Evolutionary conservation across 1,140 invertebrate genomes (phyloP).

Genomic region (Medauroidea extradentata): DNA sequence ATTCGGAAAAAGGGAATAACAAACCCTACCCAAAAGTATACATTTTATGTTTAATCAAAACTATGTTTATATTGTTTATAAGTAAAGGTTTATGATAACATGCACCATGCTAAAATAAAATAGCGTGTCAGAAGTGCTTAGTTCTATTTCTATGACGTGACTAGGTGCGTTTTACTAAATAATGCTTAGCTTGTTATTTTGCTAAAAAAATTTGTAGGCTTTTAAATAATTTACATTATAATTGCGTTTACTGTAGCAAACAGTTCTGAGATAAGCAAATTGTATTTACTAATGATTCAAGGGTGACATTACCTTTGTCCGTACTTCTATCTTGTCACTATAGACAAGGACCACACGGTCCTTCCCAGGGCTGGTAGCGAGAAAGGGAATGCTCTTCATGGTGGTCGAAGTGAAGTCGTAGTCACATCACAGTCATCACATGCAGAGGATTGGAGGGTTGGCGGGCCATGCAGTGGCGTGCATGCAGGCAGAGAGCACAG

Average conservation of each 20-base stretch:
- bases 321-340: slow-evolving; percentile 53
- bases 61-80: too few species aligned
- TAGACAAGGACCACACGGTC: slow-evolving; percentile 55
- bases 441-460: slow-evolving; percentile 1
- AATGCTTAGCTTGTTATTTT: too few species aligned
- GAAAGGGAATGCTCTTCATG: slow-evolving; percentile 25
- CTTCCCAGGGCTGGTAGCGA: slow-evolving; percentile 33
- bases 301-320: slow-evolving; percentile 45
- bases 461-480: slow-evolving; percentile 16
- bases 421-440: too few species aligned
- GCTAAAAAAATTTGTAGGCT: neutral
- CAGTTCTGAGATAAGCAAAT: neutral
- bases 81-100: too few species aligned
- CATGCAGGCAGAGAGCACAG: slow-evolving; percentile 20
- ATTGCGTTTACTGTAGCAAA: neutral
- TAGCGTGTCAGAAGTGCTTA: too few species aligned
- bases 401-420: neutral
- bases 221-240: neutral
- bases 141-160: too few species aligned
- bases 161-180: too few species aligned
- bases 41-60: too few species aligned
- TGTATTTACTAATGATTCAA: neutral
- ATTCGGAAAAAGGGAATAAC: too few species aligned
- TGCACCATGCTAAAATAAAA: too few species aligned
- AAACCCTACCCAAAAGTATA: too few species aligned